These are phyloP conservation scores for Calonectris borealis DNA, from an alignment of 2,113 vertebrate genomes.

Conservation along the genomic window DNA sequence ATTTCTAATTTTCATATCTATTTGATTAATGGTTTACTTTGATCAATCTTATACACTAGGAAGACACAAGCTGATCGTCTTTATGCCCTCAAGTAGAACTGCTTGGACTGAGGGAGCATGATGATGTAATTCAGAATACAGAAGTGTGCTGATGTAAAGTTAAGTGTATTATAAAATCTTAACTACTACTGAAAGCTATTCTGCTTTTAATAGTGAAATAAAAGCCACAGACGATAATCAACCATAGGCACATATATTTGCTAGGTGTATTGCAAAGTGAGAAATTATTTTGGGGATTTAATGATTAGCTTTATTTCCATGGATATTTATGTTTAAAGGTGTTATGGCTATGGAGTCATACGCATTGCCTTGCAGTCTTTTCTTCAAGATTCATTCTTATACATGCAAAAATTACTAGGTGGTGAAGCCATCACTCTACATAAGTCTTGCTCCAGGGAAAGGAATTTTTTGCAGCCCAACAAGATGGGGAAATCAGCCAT, in stretches of 20 bases:
- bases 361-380: not conserved
- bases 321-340: not conserved
- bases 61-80: slow-evolving; percentile 36
- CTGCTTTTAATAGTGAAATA: not conserved
- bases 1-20: slow-evolving; percentile 70
- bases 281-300: not conserved
- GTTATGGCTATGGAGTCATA: not conserved
- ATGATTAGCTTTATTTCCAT: not conserved
- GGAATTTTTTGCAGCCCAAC: not conserved
- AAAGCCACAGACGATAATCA: not conserved
- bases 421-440: not conserved
- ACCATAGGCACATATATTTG: not conserved
- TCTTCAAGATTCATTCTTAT: not conserved
- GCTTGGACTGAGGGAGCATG: not conserved
- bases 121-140: not conserved
- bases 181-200: not conserved
- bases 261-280: not conserved
- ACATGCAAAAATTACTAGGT: not conserved
- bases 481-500: not conserved
- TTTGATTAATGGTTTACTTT: slow-evolving; percentile 70
- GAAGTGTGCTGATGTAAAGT: not conserved
- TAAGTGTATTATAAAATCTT: not conserved
- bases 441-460: not conserved
- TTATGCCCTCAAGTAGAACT: slow-evolving; percentile 16
- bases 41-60: slow-evolving; percentile 53